Evolutionary conservation across 37 sponge, comb jelly and placozoan genomes (phyloP), one percentile per base, ranked within the genome.

Genomic region (Oscarella lobularis): DNA sequence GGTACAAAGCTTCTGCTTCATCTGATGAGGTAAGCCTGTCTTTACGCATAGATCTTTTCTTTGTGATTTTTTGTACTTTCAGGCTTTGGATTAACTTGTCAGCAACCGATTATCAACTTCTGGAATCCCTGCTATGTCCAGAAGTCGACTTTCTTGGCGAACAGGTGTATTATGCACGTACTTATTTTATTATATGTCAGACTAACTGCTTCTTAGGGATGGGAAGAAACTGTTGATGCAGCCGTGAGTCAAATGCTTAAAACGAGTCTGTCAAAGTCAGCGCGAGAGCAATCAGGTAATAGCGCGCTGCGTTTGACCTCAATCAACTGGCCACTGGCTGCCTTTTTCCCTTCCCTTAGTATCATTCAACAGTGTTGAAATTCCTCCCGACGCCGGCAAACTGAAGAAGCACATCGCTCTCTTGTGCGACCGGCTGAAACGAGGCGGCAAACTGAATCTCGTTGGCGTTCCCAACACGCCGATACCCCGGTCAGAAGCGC

Each of bases 341-440:
- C n/a, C n/a, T n/a, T n/a, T n/a, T n/a, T n/a, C n/a, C n/a, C n/a
- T n/a, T n/a, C n/a, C n/a, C n/a, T n/a, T n/a, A n/a, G n/a, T n/a
- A n/a, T n/a, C n/a, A n/a, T n/a, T n/a, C n/a, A n/a, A n/a, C n/a
- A n/a, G n/a, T n/a, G n/a, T n/a, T n/a, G n/a, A n/a, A n/a, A 38
- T 81, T 6, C 90, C 93, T 0, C 33, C 73, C 4, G 93, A 96
- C 48, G 80, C 87, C 4, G 78, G 80, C 48, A 84, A 81, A 65
- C 67, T 96, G 67, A 92, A 96, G 86, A 89, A 79, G 38, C 93
- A 93, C 80, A 87, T 96, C 73, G 88, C 91, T 2, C 81, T 92
- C n/a, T 39, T 92, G 34, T 90, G 87, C 74, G 93, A 96, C 14
- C 75, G 90, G 32, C 39, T 96, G 1, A 9, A 31, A 34, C 92